These are phyloP conservation scores for Ochropacha duplaris DNA, from an alignment of 2,888 invertebrate genomes.

Conservation along the genomic window DNA sequence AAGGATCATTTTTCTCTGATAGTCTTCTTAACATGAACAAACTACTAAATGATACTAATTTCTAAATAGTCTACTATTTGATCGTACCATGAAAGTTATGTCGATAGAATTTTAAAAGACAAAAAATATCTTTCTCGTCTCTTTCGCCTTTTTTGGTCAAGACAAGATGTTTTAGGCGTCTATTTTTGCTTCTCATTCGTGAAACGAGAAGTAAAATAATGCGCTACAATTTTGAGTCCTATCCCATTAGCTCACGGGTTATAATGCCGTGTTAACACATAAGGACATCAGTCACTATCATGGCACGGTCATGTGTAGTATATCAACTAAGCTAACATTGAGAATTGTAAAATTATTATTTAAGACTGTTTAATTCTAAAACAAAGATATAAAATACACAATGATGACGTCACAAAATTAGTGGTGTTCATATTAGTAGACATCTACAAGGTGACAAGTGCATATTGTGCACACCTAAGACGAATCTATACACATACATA, in stretches of 20 bases:
- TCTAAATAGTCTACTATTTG: neutral
- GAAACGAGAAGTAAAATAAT: neutral
- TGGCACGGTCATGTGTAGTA: neutral
- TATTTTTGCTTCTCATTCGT: neutral
- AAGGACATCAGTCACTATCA: neutral
- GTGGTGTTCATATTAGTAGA: slow-evolving; percentile 65
- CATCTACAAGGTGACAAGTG: slow-evolving; percentile 64
- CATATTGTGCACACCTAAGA: slow-evolving; percentile 48
- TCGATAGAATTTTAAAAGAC: too few species aligned
- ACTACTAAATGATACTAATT: neutral
- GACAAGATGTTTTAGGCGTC: neutral
- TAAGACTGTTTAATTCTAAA: neutral
- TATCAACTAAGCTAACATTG: neutral
- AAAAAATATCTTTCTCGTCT: too few species aligned
- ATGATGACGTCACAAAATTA: slow-evolving; percentile 58
- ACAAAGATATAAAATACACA: slow-evolving; percentile 15
- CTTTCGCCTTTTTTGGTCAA: too few species aligned
- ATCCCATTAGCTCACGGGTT: neutral
- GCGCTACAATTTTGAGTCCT: neutral
- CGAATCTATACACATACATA: slow-evolving; percentile 10
- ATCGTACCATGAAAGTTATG: neutral
- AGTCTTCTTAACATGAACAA: neutral
- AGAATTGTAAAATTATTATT: neutral
- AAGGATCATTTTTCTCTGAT: neutral
- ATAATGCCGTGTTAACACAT: neutral